Conservation (phyloP, 2,797 vertebrate species). For the Hydrolagus colliei region DNA sequence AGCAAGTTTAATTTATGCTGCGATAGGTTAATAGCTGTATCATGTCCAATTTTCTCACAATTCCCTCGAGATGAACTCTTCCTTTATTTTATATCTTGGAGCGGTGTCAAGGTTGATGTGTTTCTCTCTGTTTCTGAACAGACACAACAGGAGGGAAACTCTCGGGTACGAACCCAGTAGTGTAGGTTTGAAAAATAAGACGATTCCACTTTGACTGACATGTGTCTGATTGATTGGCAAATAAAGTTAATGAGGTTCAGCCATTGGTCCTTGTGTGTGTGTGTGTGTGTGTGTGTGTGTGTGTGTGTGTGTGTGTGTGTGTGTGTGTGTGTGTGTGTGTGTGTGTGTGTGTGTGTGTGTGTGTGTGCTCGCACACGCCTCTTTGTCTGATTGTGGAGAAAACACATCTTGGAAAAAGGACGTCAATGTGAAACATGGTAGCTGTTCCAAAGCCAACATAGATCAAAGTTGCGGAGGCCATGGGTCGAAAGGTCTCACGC, state of each 20-base stretch:
- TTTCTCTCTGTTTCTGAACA: constrained; percentile 59
- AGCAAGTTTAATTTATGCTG: constrained; percentile 53
- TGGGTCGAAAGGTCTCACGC: neutral
- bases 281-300: neutral
- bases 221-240: constrained; percentile 17
- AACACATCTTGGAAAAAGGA: neutral
- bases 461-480: neutral
- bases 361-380: neutral
- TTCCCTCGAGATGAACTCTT: constrained; percentile 60
- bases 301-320: no score
- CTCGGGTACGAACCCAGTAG: constrained; percentile 44
- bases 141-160: constrained; percentile 60
- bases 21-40: constrained; percentile 55
- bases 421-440: neutral
- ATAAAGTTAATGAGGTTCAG: constrained; percentile 8
- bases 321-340: constrained; percentile 3
- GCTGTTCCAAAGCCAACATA: neutral
- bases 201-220: constrained; percentile 8
- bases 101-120: constrained; percentile 58
- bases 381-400: constrained; percentile 11
- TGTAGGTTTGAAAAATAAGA: constrained; percentile 29
- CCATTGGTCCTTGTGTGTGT: constrained; percentile 5
- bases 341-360: neutral
- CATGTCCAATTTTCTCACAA: constrained; percentile 55
- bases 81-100: constrained; percentile 63